Conservation (phyloP, 2,113 vertebrate genomes). For the Rhinichthys klamathensis region DNA sequence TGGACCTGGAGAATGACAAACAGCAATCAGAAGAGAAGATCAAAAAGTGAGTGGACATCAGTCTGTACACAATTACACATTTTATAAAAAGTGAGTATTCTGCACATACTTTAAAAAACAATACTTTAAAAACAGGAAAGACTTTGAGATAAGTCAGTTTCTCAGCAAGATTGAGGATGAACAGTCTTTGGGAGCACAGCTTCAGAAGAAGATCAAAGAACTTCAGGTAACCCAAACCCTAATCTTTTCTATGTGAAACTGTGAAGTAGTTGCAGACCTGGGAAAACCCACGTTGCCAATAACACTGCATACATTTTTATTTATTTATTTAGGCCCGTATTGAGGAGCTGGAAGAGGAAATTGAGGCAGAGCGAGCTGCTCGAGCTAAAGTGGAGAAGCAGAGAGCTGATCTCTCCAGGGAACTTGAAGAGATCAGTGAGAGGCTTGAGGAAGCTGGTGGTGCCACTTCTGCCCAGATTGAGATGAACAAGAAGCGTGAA, state of each 20-base stretch:
- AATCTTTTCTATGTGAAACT: background rate
- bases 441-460: slow-evolving; percentile 76
- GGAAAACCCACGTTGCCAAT: background rate
- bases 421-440: slow-evolving; percentile 91
- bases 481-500: slow-evolving; percentile 77
- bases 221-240: slow-evolving; percentile 47
- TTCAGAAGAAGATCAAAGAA: slow-evolving; percentile 78
- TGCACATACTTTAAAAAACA: background rate
- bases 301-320: background rate
- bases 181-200: slow-evolving; percentile 66
- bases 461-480: slow-evolving; percentile 74
- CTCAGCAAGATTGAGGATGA: slow-evolving; percentile 80
- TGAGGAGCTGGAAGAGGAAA: slow-evolving; percentile 77
- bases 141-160: slow-evolving; percentile 78
- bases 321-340: slow-evolving; percentile 66
- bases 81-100: background rate
- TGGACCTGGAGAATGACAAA: slow-evolving; percentile 24
- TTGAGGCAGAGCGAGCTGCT: slow-evolving; percentile 76
- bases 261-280: background rate
- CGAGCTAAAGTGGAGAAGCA: slow-evolving; percentile 85
- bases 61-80: background rate
- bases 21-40: slow-evolving; percentile 42
- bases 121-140: slow-evolving; percentile 68
- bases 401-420: slow-evolving; percentile 81
- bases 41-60: background rate